Conservation (phyloP, 2,797 vertebrate species). For the Enoplosus armatus region DNA sequence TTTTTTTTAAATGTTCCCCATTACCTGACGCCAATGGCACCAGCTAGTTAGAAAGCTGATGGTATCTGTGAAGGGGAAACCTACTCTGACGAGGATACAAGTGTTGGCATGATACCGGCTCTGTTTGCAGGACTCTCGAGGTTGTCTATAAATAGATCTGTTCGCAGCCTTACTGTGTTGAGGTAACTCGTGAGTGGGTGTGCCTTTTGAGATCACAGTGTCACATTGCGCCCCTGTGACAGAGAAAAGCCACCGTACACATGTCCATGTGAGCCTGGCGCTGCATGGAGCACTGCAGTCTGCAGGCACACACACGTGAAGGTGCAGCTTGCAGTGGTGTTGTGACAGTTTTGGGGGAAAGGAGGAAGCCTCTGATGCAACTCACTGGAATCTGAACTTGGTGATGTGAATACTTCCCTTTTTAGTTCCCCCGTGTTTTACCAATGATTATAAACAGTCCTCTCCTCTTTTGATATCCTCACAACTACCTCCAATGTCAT, state of each 20-base stretch:
- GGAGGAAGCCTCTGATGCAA: constrained; percentile 34
- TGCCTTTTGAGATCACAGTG: constrained; percentile 56
- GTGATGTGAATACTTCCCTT: background rate
- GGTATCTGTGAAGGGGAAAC: background rate
- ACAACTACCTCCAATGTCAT: constrained; percentile 17
- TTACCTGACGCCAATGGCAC: too few relatives aligned
- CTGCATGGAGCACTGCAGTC: constrained; percentile 37
- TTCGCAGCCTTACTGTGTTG: constrained; percentile 32
- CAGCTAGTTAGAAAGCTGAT: background rate
- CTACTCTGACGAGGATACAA: background rate
- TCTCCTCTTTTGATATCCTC: background rate
- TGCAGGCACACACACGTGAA: constrained; percentile 47
- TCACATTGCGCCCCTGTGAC: constrained; percentile 79
- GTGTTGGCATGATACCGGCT: background rate
- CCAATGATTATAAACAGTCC: background rate
- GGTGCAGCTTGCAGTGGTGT: constrained; percentile 3
- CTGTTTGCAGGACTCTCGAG: constrained; percentile 20
- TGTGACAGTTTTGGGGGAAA: constrained; percentile 5
- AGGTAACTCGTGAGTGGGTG: constrained; percentile 27
- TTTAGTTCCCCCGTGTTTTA: background rate
- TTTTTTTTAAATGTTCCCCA: too few relatives aligned
- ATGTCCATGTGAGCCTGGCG: constrained; percentile 56
- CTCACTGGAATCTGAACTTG: constrained; percentile 15
- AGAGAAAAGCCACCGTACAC: constrained; percentile 49
- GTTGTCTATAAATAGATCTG: constrained; percentile 70